Evolutionary conservation across 2,797 vertebrate species (phyloP).

Genomic region (Halcyon smyrnensis): DNA sequence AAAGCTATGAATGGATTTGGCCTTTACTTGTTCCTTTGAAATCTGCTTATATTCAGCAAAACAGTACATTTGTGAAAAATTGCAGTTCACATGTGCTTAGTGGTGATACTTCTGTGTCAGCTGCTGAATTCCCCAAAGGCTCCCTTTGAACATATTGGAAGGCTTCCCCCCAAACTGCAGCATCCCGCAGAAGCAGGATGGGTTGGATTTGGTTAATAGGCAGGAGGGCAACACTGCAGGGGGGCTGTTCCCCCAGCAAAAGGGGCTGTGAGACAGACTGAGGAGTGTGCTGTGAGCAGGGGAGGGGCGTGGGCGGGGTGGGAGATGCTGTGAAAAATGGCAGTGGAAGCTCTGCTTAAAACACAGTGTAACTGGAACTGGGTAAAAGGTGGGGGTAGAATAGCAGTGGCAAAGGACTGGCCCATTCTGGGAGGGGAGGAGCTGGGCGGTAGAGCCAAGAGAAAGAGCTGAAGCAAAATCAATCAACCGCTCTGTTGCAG

Average conservation of each 20-base stretch:
- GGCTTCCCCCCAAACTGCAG: not conserved
- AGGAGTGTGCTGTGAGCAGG: not conserved
- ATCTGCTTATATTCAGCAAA: not conserved
- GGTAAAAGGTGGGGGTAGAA: not conserved
- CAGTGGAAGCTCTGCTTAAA: not conserved
- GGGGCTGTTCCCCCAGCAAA: not conserved
- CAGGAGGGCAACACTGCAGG: not conserved
- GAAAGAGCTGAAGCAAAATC: not conserved
- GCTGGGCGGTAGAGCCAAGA: not conserved
- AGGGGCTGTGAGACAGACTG: not conserved
- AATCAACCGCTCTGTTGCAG: not conserved
- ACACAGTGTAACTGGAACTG: not conserved
- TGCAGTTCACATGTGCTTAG: not conserved
- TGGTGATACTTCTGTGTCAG: slow-evolving; percentile 9
- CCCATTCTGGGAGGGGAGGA: not conserved
- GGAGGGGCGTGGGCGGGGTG: not conserved
- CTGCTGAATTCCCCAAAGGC: not conserved
- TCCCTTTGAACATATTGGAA: not conserved
- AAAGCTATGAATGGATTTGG: not conserved
- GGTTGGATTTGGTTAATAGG: not conserved
- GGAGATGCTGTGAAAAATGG: not conserved
- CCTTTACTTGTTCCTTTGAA: slow-evolving; percentile 1
- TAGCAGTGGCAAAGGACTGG: not conserved
- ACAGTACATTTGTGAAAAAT: not conserved
- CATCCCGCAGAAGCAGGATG: not conserved